Conservation (phyloP, 2,113 vertebrate species). For the Seriola aureovittata region DNA sequence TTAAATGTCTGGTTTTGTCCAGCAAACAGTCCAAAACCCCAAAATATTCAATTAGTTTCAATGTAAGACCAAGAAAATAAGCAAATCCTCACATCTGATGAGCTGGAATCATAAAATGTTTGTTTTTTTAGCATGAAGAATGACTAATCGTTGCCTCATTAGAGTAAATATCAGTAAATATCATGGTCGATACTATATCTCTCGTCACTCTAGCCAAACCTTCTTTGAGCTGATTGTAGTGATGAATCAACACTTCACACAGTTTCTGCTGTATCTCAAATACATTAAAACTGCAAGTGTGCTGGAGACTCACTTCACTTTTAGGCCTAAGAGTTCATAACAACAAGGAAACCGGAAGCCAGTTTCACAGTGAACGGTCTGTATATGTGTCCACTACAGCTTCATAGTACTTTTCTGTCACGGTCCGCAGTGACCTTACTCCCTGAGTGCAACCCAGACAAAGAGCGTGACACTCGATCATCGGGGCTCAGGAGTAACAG, state of each 20-base stretch:
- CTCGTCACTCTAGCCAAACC: no score
- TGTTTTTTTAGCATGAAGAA: not conserved
- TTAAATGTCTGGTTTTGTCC: no score
- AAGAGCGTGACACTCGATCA: constrained; percentile 64
- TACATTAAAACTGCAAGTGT: not conserved
- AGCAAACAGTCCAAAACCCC: no score
- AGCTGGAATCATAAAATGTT: not conserved
- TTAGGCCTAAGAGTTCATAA: not conserved
- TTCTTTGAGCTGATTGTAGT: not conserved
- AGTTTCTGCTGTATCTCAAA: not conserved
- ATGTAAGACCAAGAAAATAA: not conserved
- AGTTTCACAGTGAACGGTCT: not conserved
- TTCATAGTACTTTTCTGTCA: not conserved
- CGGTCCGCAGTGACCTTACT: constrained; percentile 31
- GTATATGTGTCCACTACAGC: not conserved
- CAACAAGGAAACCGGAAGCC: not conserved
- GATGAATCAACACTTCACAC: not conserved
- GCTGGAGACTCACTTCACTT: not conserved
- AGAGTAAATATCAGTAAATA: not conserved
- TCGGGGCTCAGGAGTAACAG: constrained; percentile 39
- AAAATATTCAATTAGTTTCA: no score
- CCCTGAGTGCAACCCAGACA: constrained; percentile 47
- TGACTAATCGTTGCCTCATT: not conserved
- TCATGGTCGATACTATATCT: no score
- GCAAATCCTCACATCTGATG: not conserved